phyloP scores from a whole-genome alignment of 30 jellyfish, hydroid and myxozoan species.

The Chrysaora quinquecirrha region DNA sequence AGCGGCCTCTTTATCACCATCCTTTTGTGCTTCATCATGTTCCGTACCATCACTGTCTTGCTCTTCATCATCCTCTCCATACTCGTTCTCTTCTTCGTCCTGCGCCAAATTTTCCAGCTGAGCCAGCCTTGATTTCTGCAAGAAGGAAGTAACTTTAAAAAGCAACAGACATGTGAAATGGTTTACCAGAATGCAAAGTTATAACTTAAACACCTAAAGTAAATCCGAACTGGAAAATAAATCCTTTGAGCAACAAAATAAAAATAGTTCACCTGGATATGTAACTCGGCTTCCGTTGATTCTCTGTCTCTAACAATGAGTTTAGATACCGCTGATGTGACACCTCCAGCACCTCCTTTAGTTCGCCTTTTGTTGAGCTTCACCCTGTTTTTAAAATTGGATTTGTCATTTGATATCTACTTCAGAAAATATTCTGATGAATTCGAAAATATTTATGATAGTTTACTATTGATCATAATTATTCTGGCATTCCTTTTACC shows the following conservation, averaged over 20 bases:
- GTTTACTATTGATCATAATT: too few relatives aligned
- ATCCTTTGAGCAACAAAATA: too few relatives aligned
- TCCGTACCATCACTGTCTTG: constrained; percentile 62
- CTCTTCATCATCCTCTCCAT: constrained; percentile 1
- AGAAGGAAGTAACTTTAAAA: too few relatives aligned
- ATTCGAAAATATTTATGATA: too few relatives aligned
- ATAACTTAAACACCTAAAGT: too few relatives aligned
- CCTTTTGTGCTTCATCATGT: background rate
- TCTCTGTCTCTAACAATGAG: constrained; percentile 88
- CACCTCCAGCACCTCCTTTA: constrained; percentile 98
- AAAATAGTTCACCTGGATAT: constrained; percentile 90
- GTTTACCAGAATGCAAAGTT: too few relatives aligned
- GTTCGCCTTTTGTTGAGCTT: constrained; percentile 90
- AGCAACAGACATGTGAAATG: too few relatives aligned
- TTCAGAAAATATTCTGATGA: too few relatives aligned
- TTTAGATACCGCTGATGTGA: constrained; percentile 92
- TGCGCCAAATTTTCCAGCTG: constrained; percentile 91
- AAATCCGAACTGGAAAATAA: too few relatives aligned
- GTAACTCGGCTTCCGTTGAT: constrained; percentile 88
- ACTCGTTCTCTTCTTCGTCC: constrained; percentile 73
- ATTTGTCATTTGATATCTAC: too few relatives aligned
- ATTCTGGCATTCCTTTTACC: too few relatives aligned
- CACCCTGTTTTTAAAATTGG: too few relatives aligned
- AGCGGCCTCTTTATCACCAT: constrained; percentile 5
- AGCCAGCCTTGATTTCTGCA: constrained; percentile 84